Conservation (phyloP, 2,888 invertebrate species). For the Sphaeridia pumilis region DNA sequence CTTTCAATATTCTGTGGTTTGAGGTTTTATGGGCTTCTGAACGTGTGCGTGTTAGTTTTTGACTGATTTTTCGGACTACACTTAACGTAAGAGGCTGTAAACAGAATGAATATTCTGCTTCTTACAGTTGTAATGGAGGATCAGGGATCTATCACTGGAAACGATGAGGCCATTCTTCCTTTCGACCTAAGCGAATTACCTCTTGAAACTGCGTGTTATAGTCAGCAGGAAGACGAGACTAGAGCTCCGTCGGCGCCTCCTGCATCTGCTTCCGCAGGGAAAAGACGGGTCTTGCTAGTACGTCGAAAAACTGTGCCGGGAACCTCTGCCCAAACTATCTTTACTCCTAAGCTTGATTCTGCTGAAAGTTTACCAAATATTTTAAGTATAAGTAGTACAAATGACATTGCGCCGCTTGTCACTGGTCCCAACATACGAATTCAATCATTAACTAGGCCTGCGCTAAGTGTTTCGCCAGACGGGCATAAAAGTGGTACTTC, state of each 20-base stretch:
- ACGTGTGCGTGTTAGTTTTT: too few relatives aligned
- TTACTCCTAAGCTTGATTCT: too few relatives aligned
- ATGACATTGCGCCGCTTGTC: not conserved
- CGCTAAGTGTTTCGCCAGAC: not conserved
- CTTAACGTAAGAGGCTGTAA: too few relatives aligned
- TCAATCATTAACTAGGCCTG: not conserved
- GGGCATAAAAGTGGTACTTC: not conserved
- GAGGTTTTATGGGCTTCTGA: too few relatives aligned
- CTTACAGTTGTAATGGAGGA: slow-evolving; percentile 2
- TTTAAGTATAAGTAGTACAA: too few relatives aligned
- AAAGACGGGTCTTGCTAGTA: slow-evolving; percentile 2
- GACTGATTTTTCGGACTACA: too few relatives aligned
- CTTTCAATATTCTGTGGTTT: too few relatives aligned
- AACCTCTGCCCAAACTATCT: too few relatives aligned
- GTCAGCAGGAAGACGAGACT: not conserved
- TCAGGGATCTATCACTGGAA: not conserved
- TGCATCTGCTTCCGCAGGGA: slow-evolving; percentile 1
- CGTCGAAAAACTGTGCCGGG: slow-evolving; percentile 1
- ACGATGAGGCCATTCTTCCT: slow-evolving; percentile 9
- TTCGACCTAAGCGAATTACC: not conserved
- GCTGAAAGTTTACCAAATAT: too few relatives aligned
- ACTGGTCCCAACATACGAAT: too few relatives aligned
- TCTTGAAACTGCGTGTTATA: not conserved
- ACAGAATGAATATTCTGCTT: too few relatives aligned
- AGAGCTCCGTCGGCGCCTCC: not conserved